These are phyloP conservation scores for Dicentrarchus labrax DNA, from an alignment of 2,113 vertebrate genomes.

Conservation along the genomic window DNA sequence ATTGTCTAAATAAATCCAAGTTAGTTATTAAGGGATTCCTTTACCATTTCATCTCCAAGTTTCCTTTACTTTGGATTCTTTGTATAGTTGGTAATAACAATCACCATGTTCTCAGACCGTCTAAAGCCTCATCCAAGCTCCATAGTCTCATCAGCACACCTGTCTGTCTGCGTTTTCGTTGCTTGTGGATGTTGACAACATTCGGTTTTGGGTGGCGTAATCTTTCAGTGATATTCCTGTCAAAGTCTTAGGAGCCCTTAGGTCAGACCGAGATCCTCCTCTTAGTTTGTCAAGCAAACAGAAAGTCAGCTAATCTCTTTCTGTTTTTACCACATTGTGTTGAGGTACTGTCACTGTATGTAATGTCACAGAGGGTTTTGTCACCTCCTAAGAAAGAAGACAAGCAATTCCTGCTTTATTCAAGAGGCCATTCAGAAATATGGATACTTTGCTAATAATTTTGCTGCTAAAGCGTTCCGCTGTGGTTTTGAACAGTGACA, in stretches of 20 bases:
- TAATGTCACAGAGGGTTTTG: neutral
- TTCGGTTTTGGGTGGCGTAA: neutral
- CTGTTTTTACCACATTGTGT: neutral
- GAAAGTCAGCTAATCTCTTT: neutral
- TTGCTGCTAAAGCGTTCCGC: neutral
- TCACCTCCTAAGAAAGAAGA: neutral
- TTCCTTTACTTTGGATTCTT: neutral
- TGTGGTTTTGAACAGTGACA: neutral
- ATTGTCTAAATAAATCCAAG: neutral
- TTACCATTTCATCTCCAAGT: neutral
- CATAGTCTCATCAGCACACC: neutral
- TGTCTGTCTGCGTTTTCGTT: neutral
- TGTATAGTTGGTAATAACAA: neutral
- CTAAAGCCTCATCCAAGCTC: neutral
- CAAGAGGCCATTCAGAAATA: neutral
- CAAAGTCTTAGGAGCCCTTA: conserved; percentile 5
- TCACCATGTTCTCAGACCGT: neutral
- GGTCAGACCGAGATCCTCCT: conserved; percentile 26
- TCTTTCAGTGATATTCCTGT: neutral
- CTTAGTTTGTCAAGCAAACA: conserved; percentile 51
- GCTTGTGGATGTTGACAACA: conserved; percentile 9
- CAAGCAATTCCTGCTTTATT: neutral
- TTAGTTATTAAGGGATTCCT: neutral
- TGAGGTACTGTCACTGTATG: neutral
- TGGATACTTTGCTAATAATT: neutral